Evolutionary conservation across 2,888 invertebrate species (phyloP).

Genomic region (Argyresthia goedartella): DNA sequence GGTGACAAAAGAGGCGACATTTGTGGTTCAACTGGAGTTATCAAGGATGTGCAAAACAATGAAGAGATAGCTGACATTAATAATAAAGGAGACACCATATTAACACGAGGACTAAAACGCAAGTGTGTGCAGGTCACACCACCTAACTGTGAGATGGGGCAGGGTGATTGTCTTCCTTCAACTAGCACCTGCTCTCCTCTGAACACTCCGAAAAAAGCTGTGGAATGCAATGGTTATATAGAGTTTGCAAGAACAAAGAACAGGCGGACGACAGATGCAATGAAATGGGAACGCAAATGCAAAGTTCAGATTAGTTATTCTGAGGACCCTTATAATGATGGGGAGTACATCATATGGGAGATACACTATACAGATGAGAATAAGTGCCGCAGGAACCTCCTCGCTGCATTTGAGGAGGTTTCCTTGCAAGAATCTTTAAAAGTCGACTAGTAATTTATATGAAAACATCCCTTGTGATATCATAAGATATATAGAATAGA

Average conservation of each 20-base stretch:
- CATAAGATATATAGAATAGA: not conserved
- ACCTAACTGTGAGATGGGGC: constrained; percentile 49
- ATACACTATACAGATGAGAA: constrained; percentile 73
- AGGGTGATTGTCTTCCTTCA: constrained; percentile 60
- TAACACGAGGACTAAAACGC: constrained; percentile 26
- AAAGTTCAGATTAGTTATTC: constrained; percentile 75
- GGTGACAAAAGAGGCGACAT: not conserved
- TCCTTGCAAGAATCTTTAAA: constrained; percentile 28
- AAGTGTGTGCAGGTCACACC: constrained; percentile 47
- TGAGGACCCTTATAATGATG: constrained; percentile 56
- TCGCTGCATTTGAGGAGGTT: constrained; percentile 62
- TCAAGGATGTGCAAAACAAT: not conserved
- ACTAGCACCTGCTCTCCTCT: constrained; percentile 48
- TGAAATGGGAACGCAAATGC: constrained; percentile 74
- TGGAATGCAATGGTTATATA: constrained; percentile 59
- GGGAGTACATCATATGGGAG: constrained; percentile 72
- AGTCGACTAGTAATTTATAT: constrained; percentile 13
- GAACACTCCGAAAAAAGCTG: constrained; percentile 49
- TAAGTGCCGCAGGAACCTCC: constrained; percentile 70
- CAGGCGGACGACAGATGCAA: constrained; percentile 39
- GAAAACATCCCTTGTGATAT: not conserved
- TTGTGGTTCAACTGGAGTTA: not conserved
- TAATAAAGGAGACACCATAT: constrained; percentile 41
- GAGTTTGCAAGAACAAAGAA: constrained; percentile 52
- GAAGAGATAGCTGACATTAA: constrained; percentile 21